phyloP scores from a whole-genome alignment of 2,797 vertebrate species.

The Crocidura indochinensis region DNA sequence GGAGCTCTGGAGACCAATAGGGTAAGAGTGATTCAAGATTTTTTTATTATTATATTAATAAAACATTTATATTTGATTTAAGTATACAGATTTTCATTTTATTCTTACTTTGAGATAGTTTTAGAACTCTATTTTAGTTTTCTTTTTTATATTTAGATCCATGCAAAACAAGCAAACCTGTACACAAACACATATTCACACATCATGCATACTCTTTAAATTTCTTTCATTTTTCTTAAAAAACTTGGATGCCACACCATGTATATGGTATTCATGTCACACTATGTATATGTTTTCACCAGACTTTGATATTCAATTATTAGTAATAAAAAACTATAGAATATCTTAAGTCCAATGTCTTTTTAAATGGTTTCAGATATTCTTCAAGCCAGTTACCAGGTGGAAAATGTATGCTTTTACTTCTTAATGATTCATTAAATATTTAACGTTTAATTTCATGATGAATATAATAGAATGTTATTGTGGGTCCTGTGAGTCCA shows the following conservation, averaged over 20 bases:
- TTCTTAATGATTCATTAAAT: too few species aligned
- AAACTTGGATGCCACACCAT: background rate
- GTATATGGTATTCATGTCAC: background rate
- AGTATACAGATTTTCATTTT: background rate
- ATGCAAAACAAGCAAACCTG: background rate
- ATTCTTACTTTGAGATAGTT: background rate
- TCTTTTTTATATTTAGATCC: conserved; percentile 6
- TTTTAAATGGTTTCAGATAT: conserved; percentile 1
- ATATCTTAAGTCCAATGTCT: background rate
- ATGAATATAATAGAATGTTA: too few species aligned
- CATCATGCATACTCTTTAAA: background rate
- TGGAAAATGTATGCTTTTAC: too few species aligned
- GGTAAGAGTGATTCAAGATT: background rate
- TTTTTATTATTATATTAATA: background rate
- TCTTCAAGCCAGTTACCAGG: background rate
- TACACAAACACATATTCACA: too few species aligned
- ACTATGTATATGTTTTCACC: background rate
- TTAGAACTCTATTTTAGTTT: background rate
- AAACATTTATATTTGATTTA: background rate
- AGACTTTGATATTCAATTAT: background rate
- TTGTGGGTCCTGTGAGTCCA: too few species aligned
- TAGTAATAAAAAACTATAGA: background rate
- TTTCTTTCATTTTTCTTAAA: background rate
- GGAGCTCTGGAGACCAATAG: too few species aligned
- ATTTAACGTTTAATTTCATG: too few species aligned